Percentiles rank a stretch among this genome's conserved stretches.
Evolutionary conservation across 1,140 invertebrate species (phyloP).

Genomic region (Drosophila grimshawi): DNA sequence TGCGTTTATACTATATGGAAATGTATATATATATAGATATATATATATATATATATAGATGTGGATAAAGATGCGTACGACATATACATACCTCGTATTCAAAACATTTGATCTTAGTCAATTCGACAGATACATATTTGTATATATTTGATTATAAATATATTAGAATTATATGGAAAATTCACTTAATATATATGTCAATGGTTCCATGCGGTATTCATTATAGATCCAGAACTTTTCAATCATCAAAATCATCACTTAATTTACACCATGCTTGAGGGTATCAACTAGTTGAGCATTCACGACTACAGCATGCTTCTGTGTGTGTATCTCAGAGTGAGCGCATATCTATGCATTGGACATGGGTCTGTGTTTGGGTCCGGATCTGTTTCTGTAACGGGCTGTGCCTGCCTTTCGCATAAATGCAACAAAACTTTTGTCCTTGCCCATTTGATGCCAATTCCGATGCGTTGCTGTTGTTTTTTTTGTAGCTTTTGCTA

Average conservation of each 20-base stretch:
- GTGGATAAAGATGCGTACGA: too few species aligned
- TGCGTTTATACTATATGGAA: constrained; percentile 33
- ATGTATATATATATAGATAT: constrained; percentile 38
- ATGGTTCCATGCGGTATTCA: too few species aligned
- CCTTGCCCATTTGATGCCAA: constrained; percentile 56
- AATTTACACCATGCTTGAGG: not conserved
- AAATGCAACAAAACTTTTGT: constrained; percentile 76
- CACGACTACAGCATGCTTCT: not conserved
- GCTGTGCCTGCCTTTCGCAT: constrained; percentile 49
- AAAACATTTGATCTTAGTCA: not conserved
- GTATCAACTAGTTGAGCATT: not conserved
- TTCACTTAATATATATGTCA: too few species aligned
- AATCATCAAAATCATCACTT: not conserved
- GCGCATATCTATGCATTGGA: constrained; percentile 42
- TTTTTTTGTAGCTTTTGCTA: constrained; percentile 11
- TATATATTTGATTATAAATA: too few species aligned
- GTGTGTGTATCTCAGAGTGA: constrained; percentile 41
- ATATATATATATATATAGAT: constrained; percentile 11
- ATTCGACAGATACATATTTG: too few species aligned
- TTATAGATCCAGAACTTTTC: not conserved
- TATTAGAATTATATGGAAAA: too few species aligned
- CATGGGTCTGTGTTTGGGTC: constrained; percentile 30
- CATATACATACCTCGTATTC: constrained; percentile 16
- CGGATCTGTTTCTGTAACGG: constrained; percentile 40
- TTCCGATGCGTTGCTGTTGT: constrained; percentile 44